Evolutionary conservation across 2,888 invertebrate species (phyloP).

Genomic region (Craniophora ligustri): DNA sequence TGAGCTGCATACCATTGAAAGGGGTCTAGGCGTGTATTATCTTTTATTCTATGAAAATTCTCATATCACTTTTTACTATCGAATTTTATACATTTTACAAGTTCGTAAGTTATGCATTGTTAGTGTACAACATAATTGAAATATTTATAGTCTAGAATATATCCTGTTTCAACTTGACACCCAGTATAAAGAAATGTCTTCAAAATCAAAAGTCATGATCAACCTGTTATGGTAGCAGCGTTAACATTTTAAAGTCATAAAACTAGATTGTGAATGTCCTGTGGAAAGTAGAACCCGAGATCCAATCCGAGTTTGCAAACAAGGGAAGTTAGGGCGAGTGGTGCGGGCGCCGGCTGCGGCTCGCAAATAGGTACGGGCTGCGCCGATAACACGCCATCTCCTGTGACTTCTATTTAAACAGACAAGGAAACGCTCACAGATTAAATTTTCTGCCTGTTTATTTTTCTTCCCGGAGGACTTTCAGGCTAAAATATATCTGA

Average conservation of each 20-base stretch:
- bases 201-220: constrained; percentile 69
- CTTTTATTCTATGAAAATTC: too few species aligned
- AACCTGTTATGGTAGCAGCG: constrained; percentile 70
- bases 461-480: constrained; percentile 76
- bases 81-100: too few species aligned
- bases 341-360: constrained; percentile 56
- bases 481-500: constrained; percentile 74
- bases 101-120: too few species aligned
- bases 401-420: constrained; percentile 86
- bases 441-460: constrained; percentile 83
- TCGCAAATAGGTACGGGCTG: constrained; percentile 60
- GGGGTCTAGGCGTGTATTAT: too few species aligned
- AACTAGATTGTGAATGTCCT: constrained; percentile 85
- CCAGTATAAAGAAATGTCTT: constrained; percentile 52
- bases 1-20: too few species aligned
- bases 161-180: too few species aligned
- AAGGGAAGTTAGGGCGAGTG: constrained; percentile 83
- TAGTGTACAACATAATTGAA: too few species aligned
- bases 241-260: constrained; percentile 85
- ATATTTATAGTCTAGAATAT: too few species aligned
- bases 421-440: constrained; percentile 83
- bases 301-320: constrained; percentile 88
- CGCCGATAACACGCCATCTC: constrained; percentile 84
- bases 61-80: too few species aligned
- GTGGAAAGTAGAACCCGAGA: constrained; percentile 85